Percentiles rank a stretch among this genome's conserved stretches.
These are phyloP conservation scores for Nephrotoma guestfalica DNA, from an alignment of 2,888 invertebrate genomes.

Conservation along the genomic window DNA sequence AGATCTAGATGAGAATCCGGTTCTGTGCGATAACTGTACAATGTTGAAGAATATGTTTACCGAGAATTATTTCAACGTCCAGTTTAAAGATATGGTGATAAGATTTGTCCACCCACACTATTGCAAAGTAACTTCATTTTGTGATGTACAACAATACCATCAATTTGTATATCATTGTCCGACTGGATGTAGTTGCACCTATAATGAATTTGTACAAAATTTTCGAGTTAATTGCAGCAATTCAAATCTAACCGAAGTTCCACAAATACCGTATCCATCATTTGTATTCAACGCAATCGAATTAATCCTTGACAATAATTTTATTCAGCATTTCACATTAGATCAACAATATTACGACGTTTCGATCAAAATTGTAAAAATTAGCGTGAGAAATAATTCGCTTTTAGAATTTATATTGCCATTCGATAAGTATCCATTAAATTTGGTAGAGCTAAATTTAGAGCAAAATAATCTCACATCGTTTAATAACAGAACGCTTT, in stretches of 20 bases:
- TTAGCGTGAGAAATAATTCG: not conserved
- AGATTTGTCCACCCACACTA: not conserved
- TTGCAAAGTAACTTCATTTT: not conserved
- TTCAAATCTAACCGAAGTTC: not conserved
- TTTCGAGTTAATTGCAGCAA: not conserved
- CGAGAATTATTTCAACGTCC: not conserved
- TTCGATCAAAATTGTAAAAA: not conserved
- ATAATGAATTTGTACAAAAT: not conserved
- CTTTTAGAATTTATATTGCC: not conserved
- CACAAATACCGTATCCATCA: not conserved
- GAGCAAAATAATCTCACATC: not conserved
- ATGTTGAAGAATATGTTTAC: not conserved
- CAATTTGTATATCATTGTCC: not conserved
- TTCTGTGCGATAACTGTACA: not conserved
- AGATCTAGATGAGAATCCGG: not conserved
- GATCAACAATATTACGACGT: not conserved
- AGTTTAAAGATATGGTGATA: not conserved
- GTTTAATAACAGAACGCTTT: not conserved
- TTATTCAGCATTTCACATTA: not conserved
- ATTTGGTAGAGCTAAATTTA: not conserved
- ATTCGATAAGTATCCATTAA: not conserved
- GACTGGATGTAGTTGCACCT: not conserved
- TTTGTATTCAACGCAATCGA: not conserved
- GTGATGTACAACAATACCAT: not conserved
- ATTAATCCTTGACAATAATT: not conserved